Evolutionary conservation across 2,888 invertebrate species (phyloP).

Genomic region (Drosophila emarginata): DNA sequence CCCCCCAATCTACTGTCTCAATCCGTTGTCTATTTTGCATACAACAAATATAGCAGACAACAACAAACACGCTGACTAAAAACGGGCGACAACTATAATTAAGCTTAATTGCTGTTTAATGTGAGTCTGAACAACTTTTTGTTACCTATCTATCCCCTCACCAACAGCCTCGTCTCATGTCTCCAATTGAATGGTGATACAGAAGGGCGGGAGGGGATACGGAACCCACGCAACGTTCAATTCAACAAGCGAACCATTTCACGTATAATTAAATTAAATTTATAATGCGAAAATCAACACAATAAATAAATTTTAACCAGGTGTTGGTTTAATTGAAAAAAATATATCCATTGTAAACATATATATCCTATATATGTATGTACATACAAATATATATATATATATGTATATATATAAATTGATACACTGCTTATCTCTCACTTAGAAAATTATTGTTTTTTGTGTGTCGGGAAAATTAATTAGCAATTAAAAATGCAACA

Average conservation of each 20-base stretch:
- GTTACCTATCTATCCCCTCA: slow-evolving; percentile 4
- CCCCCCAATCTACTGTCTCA: background rate
- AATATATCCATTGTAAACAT: background rate
- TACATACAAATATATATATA: slow-evolving; percentile 1
- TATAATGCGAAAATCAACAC: slow-evolving; percentile 47
- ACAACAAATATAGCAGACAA: slow-evolving; percentile 52
- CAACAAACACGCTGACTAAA: slow-evolving; percentile 71
- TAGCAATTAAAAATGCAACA: slow-evolving; percentile 75
- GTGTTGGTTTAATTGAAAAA: slow-evolving; percentile 25
- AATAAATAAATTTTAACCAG: slow-evolving; percentile 50
- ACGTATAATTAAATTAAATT: slow-evolving; percentile 50
- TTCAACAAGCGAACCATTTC: slow-evolving; percentile 35
- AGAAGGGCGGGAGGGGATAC: background rate
- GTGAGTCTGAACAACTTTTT: slow-evolving; percentile 47
- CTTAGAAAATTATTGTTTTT: slow-evolving; percentile 52
- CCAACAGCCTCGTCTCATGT: background rate
- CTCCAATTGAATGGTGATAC: background rate
- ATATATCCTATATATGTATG: background rate
- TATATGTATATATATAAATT: slow-evolving; percentile 41
- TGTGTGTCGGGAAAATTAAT: slow-evolving; percentile 65
- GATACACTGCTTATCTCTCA: slow-evolving; percentile 38
- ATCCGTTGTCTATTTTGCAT: slow-evolving; percentile 63
- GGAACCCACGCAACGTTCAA: slow-evolving; percentile 15
- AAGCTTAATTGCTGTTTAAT: slow-evolving; percentile 78
- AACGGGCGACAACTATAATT: slow-evolving; percentile 76